phyloP scores from a whole-genome alignment of 64 coral and sea anemone genomes.

The Pocillopora verrucosa region DNA sequence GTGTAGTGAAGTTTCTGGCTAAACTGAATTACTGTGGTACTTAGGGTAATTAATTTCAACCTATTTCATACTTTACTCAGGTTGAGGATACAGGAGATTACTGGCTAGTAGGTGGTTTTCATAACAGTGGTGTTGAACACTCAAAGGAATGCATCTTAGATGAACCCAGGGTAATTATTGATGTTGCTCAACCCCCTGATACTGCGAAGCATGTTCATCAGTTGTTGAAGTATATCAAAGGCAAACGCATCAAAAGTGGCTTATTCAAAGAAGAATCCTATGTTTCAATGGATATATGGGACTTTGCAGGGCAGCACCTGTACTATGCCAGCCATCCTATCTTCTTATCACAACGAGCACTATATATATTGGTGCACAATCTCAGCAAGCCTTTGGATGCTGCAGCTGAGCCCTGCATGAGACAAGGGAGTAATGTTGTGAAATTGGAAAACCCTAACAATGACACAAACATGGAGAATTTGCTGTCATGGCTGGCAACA shows the following conservation, averaged over 20 bases:
- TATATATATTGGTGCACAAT: constrained; percentile 42
- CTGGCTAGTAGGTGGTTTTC: not conserved
- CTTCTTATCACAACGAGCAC: constrained; percentile 9
- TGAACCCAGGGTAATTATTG: not conserved
- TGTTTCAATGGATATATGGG: constrained; percentile 35
- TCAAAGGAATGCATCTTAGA: not conserved
- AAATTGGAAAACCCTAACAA: constrained; percentile 7
- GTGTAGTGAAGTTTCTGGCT: no score
- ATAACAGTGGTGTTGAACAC: no score
- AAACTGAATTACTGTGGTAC: no score
- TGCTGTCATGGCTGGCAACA: constrained; percentile 38
- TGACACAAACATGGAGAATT: constrained; percentile 38
- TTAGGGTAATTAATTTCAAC: no score
- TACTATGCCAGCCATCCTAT: constrained; percentile 36
- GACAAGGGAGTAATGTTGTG: constrained; percentile 11
- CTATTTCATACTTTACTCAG: no score
- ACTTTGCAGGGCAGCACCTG: constrained; percentile 36
- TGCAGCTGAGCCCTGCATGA: constrained; percentile 28
- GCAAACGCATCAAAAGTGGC: not conserved
- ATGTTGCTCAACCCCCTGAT: not conserved
- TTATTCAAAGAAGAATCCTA: not conserved
- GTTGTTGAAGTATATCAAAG: not conserved
- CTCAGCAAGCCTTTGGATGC: constrained; percentile 25
- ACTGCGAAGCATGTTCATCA: not conserved
- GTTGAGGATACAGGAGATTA: not conserved